Evolutionary conservation across 2,113 vertebrate genomes (phyloP).

Genomic region (Columba livia): DNA sequence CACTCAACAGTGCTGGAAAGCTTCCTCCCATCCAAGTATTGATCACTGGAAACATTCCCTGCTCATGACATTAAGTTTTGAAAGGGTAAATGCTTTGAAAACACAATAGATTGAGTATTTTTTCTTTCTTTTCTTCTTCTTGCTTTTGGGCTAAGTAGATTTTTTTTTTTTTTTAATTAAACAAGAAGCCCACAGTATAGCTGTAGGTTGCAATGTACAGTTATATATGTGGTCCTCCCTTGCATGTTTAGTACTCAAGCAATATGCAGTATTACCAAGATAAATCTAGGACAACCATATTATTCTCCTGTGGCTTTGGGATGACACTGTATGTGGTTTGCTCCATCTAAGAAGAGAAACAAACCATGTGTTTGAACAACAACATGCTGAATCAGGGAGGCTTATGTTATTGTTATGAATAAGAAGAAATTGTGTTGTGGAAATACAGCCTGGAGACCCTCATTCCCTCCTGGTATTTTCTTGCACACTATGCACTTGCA

Average conservation of each 20-base stretch:
- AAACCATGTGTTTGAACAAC: constrained; percentile 1
- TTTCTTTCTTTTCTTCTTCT: constrained; percentile 14
- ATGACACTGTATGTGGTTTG: not conserved
- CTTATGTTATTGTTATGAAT: not conserved
- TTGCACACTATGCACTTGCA: not conserved
- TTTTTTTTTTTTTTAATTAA: no score
- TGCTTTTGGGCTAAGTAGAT: not conserved
- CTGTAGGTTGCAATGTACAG: not conserved
- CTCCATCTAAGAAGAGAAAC: not conserved
- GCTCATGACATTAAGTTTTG: constrained; percentile 37
- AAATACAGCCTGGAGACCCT: constrained; percentile 13
- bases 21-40: constrained; percentile 9
- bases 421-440: not conserved
- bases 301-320: constrained; percentile 5
- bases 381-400: constrained; percentile 5
- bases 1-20: constrained; percentile 43
- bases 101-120: constrained; percentile 17
- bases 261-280: not conserved
- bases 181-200: not conserved
- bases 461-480: not conserved
- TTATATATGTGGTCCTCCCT: not conserved
- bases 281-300: not conserved
- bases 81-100: constrained; percentile 49
- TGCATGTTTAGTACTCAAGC: not conserved
- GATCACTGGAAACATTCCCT: constrained; percentile 41